Percentiles rank a stretch among this genome's conserved stretches.
phyloP scores from a whole-genome alignment of 2,888 invertebrate species.

The Synanthedon andrenaeformis region DNA sequence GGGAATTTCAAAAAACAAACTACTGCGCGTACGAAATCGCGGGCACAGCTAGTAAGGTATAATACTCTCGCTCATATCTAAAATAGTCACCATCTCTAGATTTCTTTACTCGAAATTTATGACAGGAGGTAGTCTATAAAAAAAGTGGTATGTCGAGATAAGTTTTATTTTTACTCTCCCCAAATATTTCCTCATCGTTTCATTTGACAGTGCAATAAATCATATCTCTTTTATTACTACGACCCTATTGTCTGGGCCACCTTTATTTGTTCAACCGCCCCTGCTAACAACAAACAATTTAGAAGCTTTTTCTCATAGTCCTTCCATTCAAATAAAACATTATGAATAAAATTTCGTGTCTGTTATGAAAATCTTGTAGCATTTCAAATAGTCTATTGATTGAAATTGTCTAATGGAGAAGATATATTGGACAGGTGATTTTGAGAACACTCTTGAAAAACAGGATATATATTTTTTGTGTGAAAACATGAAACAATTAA shows the following conservation, averaged over 20 bases:
- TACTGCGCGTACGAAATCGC: too few species aligned
- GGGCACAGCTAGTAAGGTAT: too few species aligned
- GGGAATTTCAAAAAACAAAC: too few species aligned
- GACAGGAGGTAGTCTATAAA: not conserved
- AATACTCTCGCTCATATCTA: too few species aligned
- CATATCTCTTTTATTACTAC: constrained; percentile 47
- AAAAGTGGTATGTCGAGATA: not conserved
- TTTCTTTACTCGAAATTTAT: not conserved
- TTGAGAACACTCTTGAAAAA: too few species aligned
- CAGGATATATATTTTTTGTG: too few species aligned
- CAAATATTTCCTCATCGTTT: constrained; percentile 16
- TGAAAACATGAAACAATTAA: too few species aligned
- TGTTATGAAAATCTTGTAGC: too few species aligned
- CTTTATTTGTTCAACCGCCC: constrained; percentile 38
- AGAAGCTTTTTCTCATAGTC: constrained; percentile 2
- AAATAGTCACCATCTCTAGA: too few species aligned
- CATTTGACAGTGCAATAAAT: constrained; percentile 51
- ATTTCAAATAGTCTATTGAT: too few species aligned
- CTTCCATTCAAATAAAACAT: constrained; percentile 3
- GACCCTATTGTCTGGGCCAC: constrained; percentile 37
- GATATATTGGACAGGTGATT: too few species aligned
- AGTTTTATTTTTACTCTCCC: not conserved
- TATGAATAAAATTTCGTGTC: not conserved
- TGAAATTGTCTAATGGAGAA: too few species aligned
- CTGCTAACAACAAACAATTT: constrained; percentile 12